Evolutionary conservation across 2,113 vertebrate genomes (phyloP).

Genomic region (Leptobrachium ailaonicum): DNA sequence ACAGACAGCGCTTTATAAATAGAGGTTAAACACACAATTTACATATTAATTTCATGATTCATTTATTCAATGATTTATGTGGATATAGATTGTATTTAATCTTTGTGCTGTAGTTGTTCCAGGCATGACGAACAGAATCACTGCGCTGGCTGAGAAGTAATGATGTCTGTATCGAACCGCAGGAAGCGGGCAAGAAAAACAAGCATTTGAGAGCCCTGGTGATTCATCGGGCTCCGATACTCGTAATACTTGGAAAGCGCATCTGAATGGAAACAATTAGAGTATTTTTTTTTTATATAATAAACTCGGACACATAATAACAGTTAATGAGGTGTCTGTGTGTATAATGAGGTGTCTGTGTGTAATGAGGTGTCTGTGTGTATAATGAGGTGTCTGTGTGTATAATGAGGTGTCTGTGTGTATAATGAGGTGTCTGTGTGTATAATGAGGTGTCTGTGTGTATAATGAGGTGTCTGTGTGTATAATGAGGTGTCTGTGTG

Average conservation of each 20-base stretch:
- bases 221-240: constrained; percentile 60
- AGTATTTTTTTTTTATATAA: constrained; percentile 30
- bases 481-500: too few species aligned
- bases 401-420: too few species aligned
- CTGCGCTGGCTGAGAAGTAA: constrained; percentile 60
- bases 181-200: constrained; percentile 50
- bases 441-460: too few species aligned
- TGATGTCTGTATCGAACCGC: constrained; percentile 65
- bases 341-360: too few species aligned
- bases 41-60: constrained; percentile 96
- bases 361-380: too few species aligned
- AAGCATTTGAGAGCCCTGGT: constrained; percentile 54
- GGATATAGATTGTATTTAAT: constrained; percentile 87
- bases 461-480: too few species aligned
- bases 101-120: constrained; percentile 72
- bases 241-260: constrained; percentile 54
- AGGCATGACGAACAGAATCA: constrained; percentile 73
- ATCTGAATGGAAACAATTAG: constrained; percentile 51
- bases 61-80: constrained; percentile 93
- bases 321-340: neutral
- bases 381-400: too few species aligned
- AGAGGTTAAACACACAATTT: constrained; percentile 93
- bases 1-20: constrained; percentile 88
- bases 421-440: too few species aligned
- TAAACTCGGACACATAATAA: constrained; percentile 28